Evolutionary conservation across 1,140 invertebrate species (phyloP), one percentile per base, ranked within the genome.

Genomic region (Lanistes nyassanus): DNA sequence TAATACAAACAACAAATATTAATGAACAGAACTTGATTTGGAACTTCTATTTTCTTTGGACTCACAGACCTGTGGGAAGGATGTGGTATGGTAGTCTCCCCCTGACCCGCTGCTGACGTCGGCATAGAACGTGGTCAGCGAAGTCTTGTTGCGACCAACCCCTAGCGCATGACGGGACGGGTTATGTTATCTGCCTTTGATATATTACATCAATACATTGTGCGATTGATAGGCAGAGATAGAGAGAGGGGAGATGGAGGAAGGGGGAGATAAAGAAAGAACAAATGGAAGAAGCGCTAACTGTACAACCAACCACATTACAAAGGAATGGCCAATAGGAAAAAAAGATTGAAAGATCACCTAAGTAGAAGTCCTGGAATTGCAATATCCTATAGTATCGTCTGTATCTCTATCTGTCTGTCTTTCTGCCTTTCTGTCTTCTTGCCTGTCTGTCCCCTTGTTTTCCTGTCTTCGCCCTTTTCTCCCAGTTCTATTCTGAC

Each of bases 11-110:
- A 67, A n/a, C n/a, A n/a, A n/a, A n/a, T n/a, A n/a, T n/a, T n/a
- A n/a, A n/a, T n/a, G n/a, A n/a, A n/a, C n/a, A n/a, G n/a, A n/a
- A n/a, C n/a, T n/a, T n/a, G n/a, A n/a, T n/a, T n/a, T n/a, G n/a
- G n/a, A n/a, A n/a, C n/a, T n/a, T n/a, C n/a, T n/a, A n/a, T n/a
- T n/a, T n/a, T n/a, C n/a, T n/a, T n/a, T n/a, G n/a, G n/a, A n/a
- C n/a, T n/a, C n/a, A n/a, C n/a, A n/a, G n/a, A n/a, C 80, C 78
- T 84, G 79, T 0, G 85, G 85, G 76, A 81, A 87, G 74, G 87
- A 88, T 7, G 86, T 88, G 42, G 84, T 86, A 73, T 87, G 79
- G 73, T 85, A 86, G 58, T 85, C 82, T 1, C 86, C 86, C 23
- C 85, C 86, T 0, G 83, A 78, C 0, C 77, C 71, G 7, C 77